Conservation (phyloP, 2,888 invertebrate genomes). For the Herminia tarsipennalis region DNA sequence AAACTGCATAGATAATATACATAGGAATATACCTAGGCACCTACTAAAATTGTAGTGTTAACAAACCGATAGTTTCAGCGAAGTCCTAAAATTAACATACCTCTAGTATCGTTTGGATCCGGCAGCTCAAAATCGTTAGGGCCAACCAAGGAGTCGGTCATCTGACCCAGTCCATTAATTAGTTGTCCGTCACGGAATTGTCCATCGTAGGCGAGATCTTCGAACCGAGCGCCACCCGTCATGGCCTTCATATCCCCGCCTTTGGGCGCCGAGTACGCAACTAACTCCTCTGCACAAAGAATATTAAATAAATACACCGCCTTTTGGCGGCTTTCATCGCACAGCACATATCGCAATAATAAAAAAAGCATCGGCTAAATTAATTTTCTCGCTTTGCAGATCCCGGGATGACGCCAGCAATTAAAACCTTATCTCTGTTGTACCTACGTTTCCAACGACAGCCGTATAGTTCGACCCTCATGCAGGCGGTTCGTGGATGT, state of each 20-base stretch:
- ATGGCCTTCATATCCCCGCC: constrained; percentile 88
- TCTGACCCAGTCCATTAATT: constrained; percentile 91
- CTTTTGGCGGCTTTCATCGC: constrained; percentile 53
- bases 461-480: constrained; percentile 96
- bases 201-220: constrained; percentile 94
- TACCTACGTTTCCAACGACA: constrained; percentile 88
- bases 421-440: constrained; percentile 45
- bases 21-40: no score
- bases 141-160: constrained; percentile 90
- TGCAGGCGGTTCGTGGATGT: constrained; percentile 94
- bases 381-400: constrained; percentile 53
- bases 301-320: constrained; percentile 58
- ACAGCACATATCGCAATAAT: constrained; percentile 41
- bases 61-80: constrained; percentile 6
- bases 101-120: constrained; percentile 85
- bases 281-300: constrained; percentile 86
- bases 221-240: constrained; percentile 88
- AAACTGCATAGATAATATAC: no score
- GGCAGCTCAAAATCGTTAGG: constrained; percentile 88
- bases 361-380: constrained; percentile 43
- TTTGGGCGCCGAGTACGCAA: constrained; percentile 88
- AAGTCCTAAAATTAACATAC: constrained; percentile 54
- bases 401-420: constrained; percentile 67
- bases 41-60: no score
- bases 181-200: constrained; percentile 81